Evolutionary conservation across 1,140 invertebrate genomes (phyloP).

Genomic region (Drosophila lini): DNA sequence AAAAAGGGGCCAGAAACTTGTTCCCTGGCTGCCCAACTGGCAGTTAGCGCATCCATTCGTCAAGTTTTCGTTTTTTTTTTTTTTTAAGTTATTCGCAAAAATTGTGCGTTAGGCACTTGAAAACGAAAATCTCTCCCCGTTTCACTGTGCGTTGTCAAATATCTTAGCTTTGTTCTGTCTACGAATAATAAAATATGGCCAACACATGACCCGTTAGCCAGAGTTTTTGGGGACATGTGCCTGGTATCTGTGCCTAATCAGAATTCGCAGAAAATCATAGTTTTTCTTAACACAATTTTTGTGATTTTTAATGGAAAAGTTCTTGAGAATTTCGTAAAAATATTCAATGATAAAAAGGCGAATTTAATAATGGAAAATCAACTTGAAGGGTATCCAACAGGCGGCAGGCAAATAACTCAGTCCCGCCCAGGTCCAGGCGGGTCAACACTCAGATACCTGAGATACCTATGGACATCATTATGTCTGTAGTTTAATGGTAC

Average conservation of each 20-base stretch:
- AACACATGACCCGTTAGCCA: conserved; percentile 66
- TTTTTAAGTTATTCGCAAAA: conserved; percentile 78
- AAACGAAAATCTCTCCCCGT: conserved; percentile 58
- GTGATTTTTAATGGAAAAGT: conserved; percentile 40
- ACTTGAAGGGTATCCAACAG: conserved; percentile 16
- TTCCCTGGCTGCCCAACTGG: conserved; percentile 59
- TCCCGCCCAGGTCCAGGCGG: conserved; percentile 13
- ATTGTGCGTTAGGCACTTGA: conserved; percentile 59
- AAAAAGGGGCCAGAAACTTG: conserved; percentile 69
- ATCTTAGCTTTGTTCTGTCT: conserved; percentile 35
- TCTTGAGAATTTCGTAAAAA: conserved; percentile 31
- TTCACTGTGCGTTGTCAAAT: conserved; percentile 45
- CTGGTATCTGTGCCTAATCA: conserved; percentile 42
- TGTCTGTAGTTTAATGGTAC: conserved; percentile 63
- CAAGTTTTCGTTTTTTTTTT: conserved; percentile 40
- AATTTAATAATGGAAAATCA: conserved; percentile 5
- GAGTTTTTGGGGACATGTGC: conserved; percentile 60
- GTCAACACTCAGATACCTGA: conserved; percentile 31
- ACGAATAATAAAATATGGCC: conserved; percentile 65
- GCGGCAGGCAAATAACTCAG: not conserved
- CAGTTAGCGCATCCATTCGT: conserved; percentile 78
- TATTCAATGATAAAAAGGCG: not conserved
- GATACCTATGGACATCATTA: conserved; percentile 34
- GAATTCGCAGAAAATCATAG: conserved; percentile 45
- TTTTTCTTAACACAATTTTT: conserved; percentile 14